phyloP scores from a whole-genome alignment of 2,797 vertebrate genomes.

The Anguilla pacifica region DNA sequence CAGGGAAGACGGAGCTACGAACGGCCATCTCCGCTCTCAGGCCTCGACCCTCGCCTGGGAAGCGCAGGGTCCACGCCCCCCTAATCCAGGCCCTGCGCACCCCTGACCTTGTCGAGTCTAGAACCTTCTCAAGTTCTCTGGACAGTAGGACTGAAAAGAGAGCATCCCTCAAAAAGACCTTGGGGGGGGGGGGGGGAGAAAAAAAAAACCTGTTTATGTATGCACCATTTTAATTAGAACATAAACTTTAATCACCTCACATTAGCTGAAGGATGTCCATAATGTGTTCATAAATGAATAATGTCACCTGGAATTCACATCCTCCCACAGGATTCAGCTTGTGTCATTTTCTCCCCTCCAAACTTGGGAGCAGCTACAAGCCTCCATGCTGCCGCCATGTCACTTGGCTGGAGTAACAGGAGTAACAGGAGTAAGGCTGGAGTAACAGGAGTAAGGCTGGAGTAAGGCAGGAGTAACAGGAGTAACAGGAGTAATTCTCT shows the following conservation, averaged over 20 bases:
- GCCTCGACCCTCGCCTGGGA: neutral
- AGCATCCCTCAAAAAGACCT: neutral
- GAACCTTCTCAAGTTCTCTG: neutral
- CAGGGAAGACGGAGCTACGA: neutral
- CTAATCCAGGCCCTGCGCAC: neutral
- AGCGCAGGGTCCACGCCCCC: neutral
- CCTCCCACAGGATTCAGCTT: neutral
- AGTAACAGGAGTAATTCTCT: slow-evolving; percentile 8
- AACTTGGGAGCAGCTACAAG: slow-evolving; percentile 9
- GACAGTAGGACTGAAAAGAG: neutral
- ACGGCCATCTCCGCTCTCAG: neutral
- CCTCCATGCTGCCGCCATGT: neutral
- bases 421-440: slow-evolving; percentile 18
- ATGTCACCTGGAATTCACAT: slow-evolving; percentile 3
- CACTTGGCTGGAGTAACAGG: neutral
- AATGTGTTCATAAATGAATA: neutral
- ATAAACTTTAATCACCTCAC: slow-evolving; percentile 15
- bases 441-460: slow-evolving; percentile 20
- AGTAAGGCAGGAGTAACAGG: neutral
- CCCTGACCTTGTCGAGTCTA: neutral
- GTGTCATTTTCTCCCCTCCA: neutral
- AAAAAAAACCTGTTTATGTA: neutral
- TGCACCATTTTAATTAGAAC: slow-evolving; percentile 18
- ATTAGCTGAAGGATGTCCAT: slow-evolving; percentile 15
- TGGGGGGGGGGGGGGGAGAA: neutral